Evolutionary conservation across 2,797 vertebrate species (phyloP).

Genomic region (Lithobates pipiens): DNA sequence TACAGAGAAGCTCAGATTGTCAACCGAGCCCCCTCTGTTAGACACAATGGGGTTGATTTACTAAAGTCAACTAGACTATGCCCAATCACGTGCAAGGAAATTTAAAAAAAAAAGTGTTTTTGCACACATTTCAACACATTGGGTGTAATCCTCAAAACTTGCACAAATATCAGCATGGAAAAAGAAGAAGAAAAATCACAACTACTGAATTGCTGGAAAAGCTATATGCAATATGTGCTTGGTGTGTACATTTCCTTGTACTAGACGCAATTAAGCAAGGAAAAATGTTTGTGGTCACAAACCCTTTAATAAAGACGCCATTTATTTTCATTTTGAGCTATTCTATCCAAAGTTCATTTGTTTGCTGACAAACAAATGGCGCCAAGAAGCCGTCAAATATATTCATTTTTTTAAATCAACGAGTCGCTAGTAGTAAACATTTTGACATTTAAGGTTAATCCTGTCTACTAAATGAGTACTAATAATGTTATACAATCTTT

Average conservation of each 20-base stretch:
- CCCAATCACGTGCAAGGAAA: too few relatives aligned
- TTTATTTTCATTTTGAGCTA: constrained; percentile 27
- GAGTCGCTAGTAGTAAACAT: constrained; percentile 65
- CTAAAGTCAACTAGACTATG: too few relatives aligned
- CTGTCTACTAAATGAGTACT: constrained; percentile 63
- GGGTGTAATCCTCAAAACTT: too few relatives aligned
- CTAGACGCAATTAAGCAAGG: not conserved
- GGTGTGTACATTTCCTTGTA: not conserved
- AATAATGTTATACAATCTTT: constrained; percentile 63
- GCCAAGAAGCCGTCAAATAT: constrained; percentile 62
- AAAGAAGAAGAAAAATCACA: too few relatives aligned
- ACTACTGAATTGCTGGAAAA: too few relatives aligned
- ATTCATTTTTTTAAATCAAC: constrained; percentile 46
- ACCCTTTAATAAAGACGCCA: not conserved
- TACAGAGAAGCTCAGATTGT: too few relatives aligned
- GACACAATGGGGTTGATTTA: too few relatives aligned
- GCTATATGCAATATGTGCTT: not conserved
- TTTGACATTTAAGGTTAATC: constrained; percentile 67
- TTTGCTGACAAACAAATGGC: constrained; percentile 39
- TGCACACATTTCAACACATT: too few relatives aligned
- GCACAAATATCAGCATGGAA: too few relatives aligned
- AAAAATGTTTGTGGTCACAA: not conserved
- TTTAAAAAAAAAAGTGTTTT: too few relatives aligned
- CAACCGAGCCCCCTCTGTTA: too few relatives aligned
- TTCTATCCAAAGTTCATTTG: not conserved